phyloP scores from a whole-genome alignment of 2,888 invertebrate genomes.

The Ectobius pallidus region DNA sequence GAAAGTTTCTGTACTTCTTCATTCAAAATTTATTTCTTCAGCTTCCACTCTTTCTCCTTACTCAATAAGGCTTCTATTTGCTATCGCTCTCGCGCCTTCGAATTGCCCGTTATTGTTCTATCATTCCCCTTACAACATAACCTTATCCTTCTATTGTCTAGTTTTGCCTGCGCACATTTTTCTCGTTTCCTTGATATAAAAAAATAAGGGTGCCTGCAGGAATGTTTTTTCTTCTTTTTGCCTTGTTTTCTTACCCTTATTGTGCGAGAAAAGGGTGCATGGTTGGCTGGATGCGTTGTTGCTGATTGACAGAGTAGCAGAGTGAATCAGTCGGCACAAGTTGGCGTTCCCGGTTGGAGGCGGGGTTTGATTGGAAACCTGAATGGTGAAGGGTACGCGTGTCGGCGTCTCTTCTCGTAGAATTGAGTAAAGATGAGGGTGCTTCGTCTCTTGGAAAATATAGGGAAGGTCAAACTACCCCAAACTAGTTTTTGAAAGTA shows the following conservation, averaged over 20 bases:
- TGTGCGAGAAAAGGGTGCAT: background rate
- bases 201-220: background rate
- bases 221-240: background rate
- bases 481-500: too few relatives aligned
- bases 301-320: slow-evolving; percentile 21
- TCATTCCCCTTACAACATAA: too few relatives aligned
- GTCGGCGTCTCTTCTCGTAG: too few relatives aligned
- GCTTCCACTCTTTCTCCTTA: background rate
- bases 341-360: too few relatives aligned
- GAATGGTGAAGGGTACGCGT: background rate
- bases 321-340: slow-evolving; percentile 20
- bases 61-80: slow-evolving; percentile 18
- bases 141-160: background rate
- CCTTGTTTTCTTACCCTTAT: slow-evolving; percentile 14
- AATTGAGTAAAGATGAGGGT: too few relatives aligned
- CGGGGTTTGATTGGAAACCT: slow-evolving; percentile 27
- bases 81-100: slow-evolving; percentile 10
- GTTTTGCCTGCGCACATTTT: background rate
- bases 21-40: too few relatives aligned
- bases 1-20: too few relatives aligned
- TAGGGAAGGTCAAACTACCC: too few relatives aligned
- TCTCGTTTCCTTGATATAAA: background rate
- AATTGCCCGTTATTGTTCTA: slow-evolving; percentile 26
- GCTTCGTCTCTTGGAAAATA: too few relatives aligned
- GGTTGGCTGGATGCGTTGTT: background rate